phyloP scores from a whole-genome alignment of 1,140 invertebrate species.

The Spodoptera litura region DNA sequence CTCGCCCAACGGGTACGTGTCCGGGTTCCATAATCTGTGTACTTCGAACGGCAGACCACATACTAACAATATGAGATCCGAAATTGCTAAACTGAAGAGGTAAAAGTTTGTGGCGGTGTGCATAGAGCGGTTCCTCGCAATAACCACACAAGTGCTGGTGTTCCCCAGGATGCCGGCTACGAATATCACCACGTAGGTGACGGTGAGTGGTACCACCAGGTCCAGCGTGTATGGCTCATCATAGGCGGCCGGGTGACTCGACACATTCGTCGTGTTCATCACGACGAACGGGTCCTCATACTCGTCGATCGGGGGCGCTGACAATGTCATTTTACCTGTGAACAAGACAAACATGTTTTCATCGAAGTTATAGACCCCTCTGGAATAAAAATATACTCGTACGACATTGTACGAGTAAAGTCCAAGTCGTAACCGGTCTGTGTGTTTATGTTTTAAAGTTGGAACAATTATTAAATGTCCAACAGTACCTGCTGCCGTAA shows the following conservation, averaged over 20 bases:
- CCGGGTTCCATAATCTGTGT: conserved; percentile 92
- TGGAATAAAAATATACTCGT: conserved; percentile 10
- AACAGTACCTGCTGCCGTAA: background rate
- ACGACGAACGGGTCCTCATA: conserved; percentile 64
- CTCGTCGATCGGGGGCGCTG: conserved; percentile 62
- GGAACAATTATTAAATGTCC: conserved; percentile 2
- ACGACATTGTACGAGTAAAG: conserved; percentile 1
- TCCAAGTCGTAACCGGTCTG: background rate
- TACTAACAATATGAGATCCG: conserved; percentile 93
- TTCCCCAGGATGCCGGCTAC: conserved; percentile 94
- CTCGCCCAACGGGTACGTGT: conserved; percentile 92
- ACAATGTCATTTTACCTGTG: conserved; percentile 59
- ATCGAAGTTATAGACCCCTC: conserved; percentile 8
- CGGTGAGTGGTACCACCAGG: conserved; percentile 88
- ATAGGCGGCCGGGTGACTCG: conserved; percentile 57
- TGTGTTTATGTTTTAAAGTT: conserved; percentile 8
- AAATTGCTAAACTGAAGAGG: conserved; percentile 94
- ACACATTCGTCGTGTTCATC: conserved; percentile 65
- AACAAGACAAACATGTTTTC: conserved; percentile 55
- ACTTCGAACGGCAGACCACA: conserved; percentile 92
- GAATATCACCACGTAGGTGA: conserved; percentile 92
- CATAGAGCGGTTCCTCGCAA: conserved; percentile 93
- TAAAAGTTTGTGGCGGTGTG: conserved; percentile 95
- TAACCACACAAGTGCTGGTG: conserved; percentile 94
- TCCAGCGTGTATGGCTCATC: conserved; percentile 83